A percentile compares a stretch with the other conserved stretches of the same genome.
These are phyloP conservation scores for Sphinx pinastri DNA, from an alignment of 2,888 invertebrate species.

Conservation along the genomic window DNA sequence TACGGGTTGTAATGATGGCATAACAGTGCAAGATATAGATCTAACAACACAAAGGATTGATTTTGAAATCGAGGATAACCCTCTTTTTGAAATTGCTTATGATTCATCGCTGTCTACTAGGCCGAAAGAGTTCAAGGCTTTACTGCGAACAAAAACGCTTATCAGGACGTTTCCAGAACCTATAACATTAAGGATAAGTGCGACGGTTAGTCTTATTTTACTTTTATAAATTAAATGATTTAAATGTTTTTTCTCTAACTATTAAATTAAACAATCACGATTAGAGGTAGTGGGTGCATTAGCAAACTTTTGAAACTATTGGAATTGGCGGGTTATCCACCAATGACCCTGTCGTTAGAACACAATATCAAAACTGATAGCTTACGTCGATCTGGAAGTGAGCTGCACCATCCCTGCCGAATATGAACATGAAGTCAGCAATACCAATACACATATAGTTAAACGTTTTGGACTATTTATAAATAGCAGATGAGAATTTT, in stretches of 20 bases:
- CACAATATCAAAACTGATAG: too few relatives aligned
- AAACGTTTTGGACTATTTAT: too few relatives aligned
- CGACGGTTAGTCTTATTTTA: slow-evolving; percentile 62
- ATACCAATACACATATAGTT: too few relatives aligned
- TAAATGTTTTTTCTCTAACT: not conserved
- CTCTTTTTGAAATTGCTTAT: slow-evolving; percentile 65
- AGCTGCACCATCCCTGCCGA: too few relatives aligned
- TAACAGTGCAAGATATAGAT: slow-evolving; percentile 79
- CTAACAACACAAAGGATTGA: slow-evolving; percentile 73
- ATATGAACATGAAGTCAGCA: too few relatives aligned
- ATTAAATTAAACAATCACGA: too few relatives aligned
- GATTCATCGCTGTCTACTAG: slow-evolving; percentile 46
- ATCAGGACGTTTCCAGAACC: slow-evolving; percentile 66
- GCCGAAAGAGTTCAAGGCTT: slow-evolving; percentile 66
- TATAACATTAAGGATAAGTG: slow-evolving; percentile 60
- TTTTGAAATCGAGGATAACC: slow-evolving; percentile 65
- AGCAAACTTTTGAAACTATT: too few relatives aligned
- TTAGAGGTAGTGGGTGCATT: too few relatives aligned
- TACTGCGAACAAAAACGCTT: slow-evolving; percentile 59
- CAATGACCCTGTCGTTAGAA: too few relatives aligned
- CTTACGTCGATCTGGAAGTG: too few relatives aligned
- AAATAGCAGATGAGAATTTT: too few relatives aligned
- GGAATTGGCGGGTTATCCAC: too few relatives aligned
- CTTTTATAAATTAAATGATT: not conserved
- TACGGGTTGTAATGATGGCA: slow-evolving; percentile 67